Evolutionary conservation across 2,797 vertebrate genomes (phyloP).

Genomic region (Siniperca scherzeri): DNA sequence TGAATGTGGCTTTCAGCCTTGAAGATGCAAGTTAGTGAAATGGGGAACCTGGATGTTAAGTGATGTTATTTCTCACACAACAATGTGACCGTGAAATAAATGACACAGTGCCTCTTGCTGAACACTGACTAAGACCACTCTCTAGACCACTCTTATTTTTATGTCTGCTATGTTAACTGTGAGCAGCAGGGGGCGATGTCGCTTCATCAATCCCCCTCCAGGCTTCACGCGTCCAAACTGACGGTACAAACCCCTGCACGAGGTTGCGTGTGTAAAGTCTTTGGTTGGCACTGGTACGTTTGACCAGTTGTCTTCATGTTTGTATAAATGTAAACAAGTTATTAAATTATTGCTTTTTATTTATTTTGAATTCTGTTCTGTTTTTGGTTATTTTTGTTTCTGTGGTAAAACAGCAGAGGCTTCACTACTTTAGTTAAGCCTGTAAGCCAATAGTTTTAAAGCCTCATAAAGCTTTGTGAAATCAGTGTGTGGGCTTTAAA

Average conservation of each 20-base stretch:
- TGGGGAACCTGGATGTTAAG: constrained; percentile 17
- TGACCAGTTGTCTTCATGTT: constrained; percentile 58
- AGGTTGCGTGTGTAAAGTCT: constrained; percentile 38
- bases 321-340: constrained; percentile 81
- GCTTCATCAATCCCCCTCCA: constrained; percentile 40
- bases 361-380: constrained; percentile 47
- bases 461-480: constrained; percentile 14
- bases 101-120: constrained; percentile 56
- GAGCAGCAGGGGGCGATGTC: constrained; percentile 75
- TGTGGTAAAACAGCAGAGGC: constrained; percentile 54
- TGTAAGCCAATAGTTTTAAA: neutral
- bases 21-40: constrained; percentile 11
- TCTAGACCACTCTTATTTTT: constrained; percentile 1
- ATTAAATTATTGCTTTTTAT: constrained; percentile 84
- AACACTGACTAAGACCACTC: constrained; percentile 27
- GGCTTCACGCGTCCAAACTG: constrained; percentile 42
- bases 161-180: constrained; percentile 52
- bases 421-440: constrained; percentile 6
- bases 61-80: neutral
- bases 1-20: constrained; percentile 64
- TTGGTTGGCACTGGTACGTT: constrained; percentile 40
- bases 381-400: constrained; percentile 6
- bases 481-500: constrained; percentile 22
- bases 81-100: constrained; percentile 15
- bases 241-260: constrained; percentile 79